Percentiles rank a stretch among this genome's conserved stretches.
phyloP scores from a whole-genome alignment of 2,113 vertebrate species.

The Lontra canadensis region DNA sequence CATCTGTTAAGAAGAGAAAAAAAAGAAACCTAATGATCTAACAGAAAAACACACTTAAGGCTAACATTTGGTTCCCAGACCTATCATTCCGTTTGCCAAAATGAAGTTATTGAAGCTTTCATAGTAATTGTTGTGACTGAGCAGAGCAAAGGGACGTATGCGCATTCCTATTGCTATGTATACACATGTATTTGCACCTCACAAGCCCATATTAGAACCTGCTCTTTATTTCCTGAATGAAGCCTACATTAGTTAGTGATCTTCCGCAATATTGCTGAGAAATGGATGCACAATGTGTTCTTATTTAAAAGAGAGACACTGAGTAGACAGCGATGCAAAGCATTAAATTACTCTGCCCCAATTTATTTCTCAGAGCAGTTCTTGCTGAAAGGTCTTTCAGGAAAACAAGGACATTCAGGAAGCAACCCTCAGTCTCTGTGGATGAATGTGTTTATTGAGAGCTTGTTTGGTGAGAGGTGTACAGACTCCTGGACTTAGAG shows the following conservation, averaged over 20 bases:
- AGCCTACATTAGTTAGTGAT: slow-evolving; percentile 55
- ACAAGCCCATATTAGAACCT: slow-evolving; percentile 49
- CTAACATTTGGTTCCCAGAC: slow-evolving; percentile 79
- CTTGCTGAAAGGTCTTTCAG: slow-evolving; percentile 51
- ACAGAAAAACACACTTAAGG: slow-evolving; percentile 70
- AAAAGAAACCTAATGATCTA: slow-evolving; percentile 72
- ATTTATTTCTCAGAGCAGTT: slow-evolving; percentile 48
- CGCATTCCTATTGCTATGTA: slow-evolving; percentile 59
- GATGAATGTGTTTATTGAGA: neutral
- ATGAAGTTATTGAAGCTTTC: slow-evolving; percentile 65
- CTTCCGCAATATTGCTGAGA: slow-evolving; percentile 30
- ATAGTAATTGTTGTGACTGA: slow-evolving; percentile 67
- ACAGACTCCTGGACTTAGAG: neutral
- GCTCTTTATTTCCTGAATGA: slow-evolving; percentile 75
- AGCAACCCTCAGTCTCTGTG: neutral
- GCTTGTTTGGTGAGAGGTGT: neutral
- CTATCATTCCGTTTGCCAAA: slow-evolving; percentile 66
- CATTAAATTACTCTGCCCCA: neutral
- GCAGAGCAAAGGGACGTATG: slow-evolving; percentile 46
- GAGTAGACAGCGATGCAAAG: slow-evolving; percentile 46
- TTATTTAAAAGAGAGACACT: slow-evolving; percentile 54
- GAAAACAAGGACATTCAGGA: slow-evolving; percentile 23
- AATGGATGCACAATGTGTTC: slow-evolving; percentile 56
- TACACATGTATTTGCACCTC: slow-evolving; percentile 69
- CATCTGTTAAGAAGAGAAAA: slow-evolving; percentile 73